Conservation (phyloP, 2,797 vertebrate genomes). For the Aldrovandia affinis region DNA sequence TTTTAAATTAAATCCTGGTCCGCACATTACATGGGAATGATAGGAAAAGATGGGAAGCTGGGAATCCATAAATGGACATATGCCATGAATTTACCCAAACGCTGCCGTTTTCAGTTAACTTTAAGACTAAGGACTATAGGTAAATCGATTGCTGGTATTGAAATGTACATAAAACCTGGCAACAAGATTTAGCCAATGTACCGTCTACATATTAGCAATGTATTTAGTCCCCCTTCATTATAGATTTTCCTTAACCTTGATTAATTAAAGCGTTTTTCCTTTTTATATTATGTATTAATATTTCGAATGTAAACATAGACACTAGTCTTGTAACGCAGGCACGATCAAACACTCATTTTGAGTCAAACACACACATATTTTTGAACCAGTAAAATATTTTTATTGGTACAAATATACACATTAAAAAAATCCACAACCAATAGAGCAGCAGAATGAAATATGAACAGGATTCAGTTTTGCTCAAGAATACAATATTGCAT, state of each 20-base stretch:
- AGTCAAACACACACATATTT: background rate
- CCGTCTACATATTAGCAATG: background rate
- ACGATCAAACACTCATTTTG: background rate
- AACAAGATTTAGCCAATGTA: background rate
- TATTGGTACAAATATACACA: conserved; percentile 89
- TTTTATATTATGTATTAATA: background rate
- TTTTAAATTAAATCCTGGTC: background rate
- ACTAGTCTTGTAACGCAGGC: background rate
- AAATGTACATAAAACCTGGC: background rate
- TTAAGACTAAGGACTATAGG: background rate
- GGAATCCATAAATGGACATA: background rate
- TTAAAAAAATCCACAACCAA: conserved; percentile 75
- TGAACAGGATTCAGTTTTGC: conserved; percentile 64
- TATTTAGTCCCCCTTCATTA: background rate
- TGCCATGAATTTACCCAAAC: background rate
- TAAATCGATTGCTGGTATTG: background rate
- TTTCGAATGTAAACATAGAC: background rate
- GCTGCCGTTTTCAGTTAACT: background rate
- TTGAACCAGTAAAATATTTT: conserved; percentile 46
- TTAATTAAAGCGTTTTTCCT: background rate
- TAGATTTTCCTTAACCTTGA: background rate
- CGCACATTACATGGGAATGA: background rate
- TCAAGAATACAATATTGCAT: conserved; percentile 5
- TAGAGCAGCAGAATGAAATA: conserved; percentile 66
- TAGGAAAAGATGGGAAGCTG: background rate